phyloP scores from a whole-genome alignment of 2,113 vertebrate genomes.

The Rhea pennata region DNA sequence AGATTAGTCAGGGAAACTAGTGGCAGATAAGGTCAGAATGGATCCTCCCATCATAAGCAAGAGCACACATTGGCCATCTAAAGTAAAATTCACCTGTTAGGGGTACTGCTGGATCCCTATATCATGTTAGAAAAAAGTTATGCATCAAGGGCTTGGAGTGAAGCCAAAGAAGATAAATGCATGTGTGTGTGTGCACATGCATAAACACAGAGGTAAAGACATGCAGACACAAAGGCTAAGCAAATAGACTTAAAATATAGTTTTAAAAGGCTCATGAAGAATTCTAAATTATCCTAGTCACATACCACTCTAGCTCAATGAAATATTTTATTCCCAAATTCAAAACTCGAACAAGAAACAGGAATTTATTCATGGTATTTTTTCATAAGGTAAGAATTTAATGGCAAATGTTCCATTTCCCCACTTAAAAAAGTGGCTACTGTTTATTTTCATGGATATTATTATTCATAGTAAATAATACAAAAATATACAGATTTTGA shows the following conservation, averaged over 20 bases:
- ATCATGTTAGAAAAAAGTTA: rapidly evolving
- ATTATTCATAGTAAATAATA: not conserved
- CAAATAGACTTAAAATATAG: not conserved
- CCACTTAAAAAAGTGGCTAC: not conserved
- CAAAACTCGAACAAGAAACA: not conserved
- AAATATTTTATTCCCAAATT: not conserved
- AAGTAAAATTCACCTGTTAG: not conserved
- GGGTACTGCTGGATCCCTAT: not conserved
- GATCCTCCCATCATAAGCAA: not conserved
- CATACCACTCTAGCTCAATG: not conserved
- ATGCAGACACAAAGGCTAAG: not conserved
- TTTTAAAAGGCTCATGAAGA: not conserved
- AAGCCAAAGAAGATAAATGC: not conserved
- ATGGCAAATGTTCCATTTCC: not conserved
- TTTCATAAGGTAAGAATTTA: not conserved
- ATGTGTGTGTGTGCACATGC: too few species aligned
- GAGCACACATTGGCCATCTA: not conserved
- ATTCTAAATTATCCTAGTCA: not conserved
- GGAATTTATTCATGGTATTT: not conserved
- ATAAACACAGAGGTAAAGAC: not conserved
- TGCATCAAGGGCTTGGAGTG: not conserved
- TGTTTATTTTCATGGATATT: not conserved
- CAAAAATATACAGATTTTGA: not conserved
- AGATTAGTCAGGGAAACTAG: not conserved
- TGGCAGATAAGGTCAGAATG: not conserved